These are phyloP conservation scores for Magallana ariakensis DNA, from an alignment of 1,140 invertebrate species.

Conservation along the genomic window DNA sequence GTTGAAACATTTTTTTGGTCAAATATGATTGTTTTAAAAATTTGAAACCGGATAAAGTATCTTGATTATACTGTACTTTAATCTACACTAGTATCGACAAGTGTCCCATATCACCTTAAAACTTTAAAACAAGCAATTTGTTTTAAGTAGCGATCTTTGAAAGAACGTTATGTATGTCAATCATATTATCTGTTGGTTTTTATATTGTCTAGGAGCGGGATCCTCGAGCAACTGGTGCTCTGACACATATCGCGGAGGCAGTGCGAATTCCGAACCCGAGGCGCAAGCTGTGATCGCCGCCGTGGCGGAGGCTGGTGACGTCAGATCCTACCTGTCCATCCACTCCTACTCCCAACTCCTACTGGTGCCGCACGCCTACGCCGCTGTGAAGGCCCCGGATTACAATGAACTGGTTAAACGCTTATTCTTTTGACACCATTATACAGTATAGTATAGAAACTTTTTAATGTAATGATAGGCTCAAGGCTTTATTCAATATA, in stretches of 20 bases:
- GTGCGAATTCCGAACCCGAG: constrained; percentile 58
- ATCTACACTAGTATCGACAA: too few relatives aligned
- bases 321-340: constrained; percentile 58
- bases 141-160: too few relatives aligned
- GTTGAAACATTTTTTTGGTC: too few relatives aligned
- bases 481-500: too few relatives aligned
- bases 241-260: constrained; percentile 55
- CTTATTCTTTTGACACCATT: background rate
- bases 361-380: constrained; percentile 52
- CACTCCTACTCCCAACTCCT: constrained; percentile 64
- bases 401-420: constrained; percentile 42
- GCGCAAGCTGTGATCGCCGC: constrained; percentile 49
- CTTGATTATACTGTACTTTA: too few relatives aligned
- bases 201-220: constrained; percentile 48
- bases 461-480: background rate
- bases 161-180: too few relatives aligned
- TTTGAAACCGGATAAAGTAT: too few relatives aligned
- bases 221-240: constrained; percentile 36
- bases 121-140: too few relatives aligned
- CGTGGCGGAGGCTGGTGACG: constrained; percentile 38
- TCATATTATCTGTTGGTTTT: background rate
- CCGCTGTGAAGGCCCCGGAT: constrained; percentile 24
- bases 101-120: too few relatives aligned
- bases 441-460: background rate
- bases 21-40: too few relatives aligned